phyloP scores from a whole-genome alignment of 2,113 vertebrate genomes.

The Pampusana beccarii region DNA sequence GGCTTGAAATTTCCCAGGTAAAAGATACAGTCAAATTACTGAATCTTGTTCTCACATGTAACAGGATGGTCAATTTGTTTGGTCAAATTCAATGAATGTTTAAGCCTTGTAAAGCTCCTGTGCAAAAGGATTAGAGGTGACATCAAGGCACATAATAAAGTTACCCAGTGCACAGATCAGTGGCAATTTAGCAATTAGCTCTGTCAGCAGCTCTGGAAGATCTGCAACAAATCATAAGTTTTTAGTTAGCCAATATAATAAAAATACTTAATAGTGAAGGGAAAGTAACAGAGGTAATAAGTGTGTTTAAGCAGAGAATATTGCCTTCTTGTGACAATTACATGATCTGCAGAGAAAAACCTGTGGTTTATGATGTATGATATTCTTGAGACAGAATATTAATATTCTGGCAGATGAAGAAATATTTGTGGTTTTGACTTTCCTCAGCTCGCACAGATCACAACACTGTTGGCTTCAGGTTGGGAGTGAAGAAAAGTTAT shows the following conservation, averaged over 20 bases:
- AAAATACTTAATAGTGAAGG: neutral
- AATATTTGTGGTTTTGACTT: neutral
- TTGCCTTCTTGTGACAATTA: neutral
- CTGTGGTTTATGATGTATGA: neutral
- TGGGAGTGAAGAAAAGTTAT: neutral
- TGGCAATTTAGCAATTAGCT: constrained; percentile 34
- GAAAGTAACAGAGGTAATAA: neutral
- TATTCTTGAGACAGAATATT: neutral
- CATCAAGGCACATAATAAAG: constrained; percentile 8
- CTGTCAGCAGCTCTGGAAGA: constrained; percentile 43
- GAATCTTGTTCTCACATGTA: neutral
- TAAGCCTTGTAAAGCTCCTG: constrained; percentile 9
- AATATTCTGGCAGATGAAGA: neutral
- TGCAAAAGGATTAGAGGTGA: constrained; percentile 17
- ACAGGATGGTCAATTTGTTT: constrained; percentile 32
- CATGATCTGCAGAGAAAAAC: neutral
- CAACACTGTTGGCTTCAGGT: neutral
- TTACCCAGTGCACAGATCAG: neutral
- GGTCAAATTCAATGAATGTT: constrained; percentile 39
- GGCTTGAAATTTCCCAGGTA: constrained; percentile 33
- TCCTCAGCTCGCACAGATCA: neutral
- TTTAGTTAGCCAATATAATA: constrained; percentile 25
- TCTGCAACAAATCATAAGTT: constrained; percentile 38
- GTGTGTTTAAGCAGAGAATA: constrained; percentile 11
- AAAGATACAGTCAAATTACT: constrained; percentile 29